Conservation (phyloP, 2,113 vertebrate species). For the Mesitornis unicolor region DNA sequence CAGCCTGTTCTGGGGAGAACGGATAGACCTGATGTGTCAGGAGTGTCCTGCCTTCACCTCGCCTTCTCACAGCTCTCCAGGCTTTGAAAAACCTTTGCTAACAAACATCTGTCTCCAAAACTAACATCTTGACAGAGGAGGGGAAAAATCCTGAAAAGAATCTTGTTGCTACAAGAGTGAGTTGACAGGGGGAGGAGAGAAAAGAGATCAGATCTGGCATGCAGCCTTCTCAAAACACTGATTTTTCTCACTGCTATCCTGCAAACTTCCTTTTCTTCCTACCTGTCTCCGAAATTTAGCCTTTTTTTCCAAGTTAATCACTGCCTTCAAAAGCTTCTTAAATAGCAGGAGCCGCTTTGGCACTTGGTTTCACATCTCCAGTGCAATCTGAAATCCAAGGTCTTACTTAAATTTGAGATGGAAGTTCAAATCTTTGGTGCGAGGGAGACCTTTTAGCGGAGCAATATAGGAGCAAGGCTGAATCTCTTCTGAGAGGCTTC, state of each 20-base stretch:
- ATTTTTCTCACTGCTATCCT: background rate
- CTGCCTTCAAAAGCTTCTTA: background rate
- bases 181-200: background rate
- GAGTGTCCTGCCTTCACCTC: constrained; percentile 27
- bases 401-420: background rate
- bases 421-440: background rate
- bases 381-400: background rate
- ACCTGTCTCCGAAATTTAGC: background rate
- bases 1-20: background rate
- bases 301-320: background rate
- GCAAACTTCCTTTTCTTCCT: background rate
- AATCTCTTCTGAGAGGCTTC: background rate
- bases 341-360: background rate
- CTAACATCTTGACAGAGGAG: constrained; percentile 14
- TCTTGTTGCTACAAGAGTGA: fast-evolving
- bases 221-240: background rate
- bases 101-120: background rate
- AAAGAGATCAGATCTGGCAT: background rate
- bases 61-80: background rate
- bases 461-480: background rate
- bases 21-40: background rate
- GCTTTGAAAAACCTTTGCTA: background rate
- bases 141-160: background rate
- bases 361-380: background rate
- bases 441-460: background rate